phyloP scores from a whole-genome alignment of 2,888 invertebrate species.

The Yponomeuta plumbellus region DNA sequence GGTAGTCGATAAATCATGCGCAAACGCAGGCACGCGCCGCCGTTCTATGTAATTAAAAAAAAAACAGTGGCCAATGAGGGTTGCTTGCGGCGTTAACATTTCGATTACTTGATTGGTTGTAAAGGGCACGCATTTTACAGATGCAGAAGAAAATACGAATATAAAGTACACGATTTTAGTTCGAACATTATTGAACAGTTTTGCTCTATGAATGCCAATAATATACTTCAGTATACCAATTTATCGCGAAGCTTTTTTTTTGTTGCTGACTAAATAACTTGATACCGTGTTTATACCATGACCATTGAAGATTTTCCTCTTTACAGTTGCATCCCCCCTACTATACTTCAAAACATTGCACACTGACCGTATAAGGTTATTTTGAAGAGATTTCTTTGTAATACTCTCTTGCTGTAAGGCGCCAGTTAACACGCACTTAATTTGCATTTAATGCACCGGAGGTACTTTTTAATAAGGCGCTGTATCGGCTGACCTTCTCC shows the following conservation, averaged over 20 bases:
- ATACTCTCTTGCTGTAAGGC: not conserved
- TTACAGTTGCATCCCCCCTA: too few relatives aligned
- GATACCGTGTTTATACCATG: too few relatives aligned
- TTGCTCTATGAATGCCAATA: too few relatives aligned
- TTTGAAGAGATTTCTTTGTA: too few relatives aligned
- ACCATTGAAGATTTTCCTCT: too few relatives aligned
- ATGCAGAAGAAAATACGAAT: not conserved
- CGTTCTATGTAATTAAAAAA: not conserved
- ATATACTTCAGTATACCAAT: too few relatives aligned
- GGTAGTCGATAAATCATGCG: constrained; percentile 10
- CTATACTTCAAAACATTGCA: not conserved
- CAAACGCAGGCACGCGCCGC: not conserved
- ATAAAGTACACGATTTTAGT: too few relatives aligned
- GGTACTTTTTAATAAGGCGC: constrained; percentile 22
- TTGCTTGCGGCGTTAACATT: not conserved
- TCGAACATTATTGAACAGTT: too few relatives aligned
- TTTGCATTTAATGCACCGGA: constrained; percentile 21
- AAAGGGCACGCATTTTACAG: not conserved
- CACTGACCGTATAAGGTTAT: not conserved
- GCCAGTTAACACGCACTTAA: constrained; percentile 20
- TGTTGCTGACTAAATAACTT: too few relatives aligned
- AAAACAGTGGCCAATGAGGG: not conserved
- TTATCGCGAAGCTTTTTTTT: too few relatives aligned
- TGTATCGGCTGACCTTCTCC: constrained; percentile 28
- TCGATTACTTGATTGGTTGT: not conserved